A percentile compares a stretch with the other conserved stretches of the same genome.
Conservation (phyloP, 2,888 invertebrate species). For the Oasisia sp. region DNA sequence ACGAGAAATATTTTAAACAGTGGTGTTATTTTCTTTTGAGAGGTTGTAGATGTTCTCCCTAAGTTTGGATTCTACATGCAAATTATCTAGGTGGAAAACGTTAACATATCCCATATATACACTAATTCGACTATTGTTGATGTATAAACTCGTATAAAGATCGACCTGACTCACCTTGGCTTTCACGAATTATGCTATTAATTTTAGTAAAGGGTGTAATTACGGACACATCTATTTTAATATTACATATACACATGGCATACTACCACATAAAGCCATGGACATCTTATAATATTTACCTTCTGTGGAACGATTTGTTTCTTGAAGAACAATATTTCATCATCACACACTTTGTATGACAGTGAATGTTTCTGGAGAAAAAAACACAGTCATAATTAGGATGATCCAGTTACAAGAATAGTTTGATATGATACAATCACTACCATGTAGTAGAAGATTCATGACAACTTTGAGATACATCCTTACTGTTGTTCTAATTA, state of each 20-base stretch:
- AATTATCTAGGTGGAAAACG: too few relatives aligned
- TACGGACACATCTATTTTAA: background rate
- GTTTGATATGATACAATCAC: background rate
- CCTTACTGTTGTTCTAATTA: too few relatives aligned
- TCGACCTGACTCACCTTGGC: too few relatives aligned
- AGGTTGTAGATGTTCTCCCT: too few relatives aligned
- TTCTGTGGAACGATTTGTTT: conserved; percentile 67
- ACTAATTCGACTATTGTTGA: too few relatives aligned
- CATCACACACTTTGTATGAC: conserved; percentile 78
- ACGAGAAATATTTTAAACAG: too few relatives aligned
- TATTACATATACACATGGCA: background rate
- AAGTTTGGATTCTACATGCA: too few relatives aligned
- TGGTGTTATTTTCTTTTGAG: too few relatives aligned
- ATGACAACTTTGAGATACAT: background rate
- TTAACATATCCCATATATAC: too few relatives aligned
- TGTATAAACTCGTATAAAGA: too few relatives aligned
- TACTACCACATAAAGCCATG: background rate
- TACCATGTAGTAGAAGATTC: background rate
- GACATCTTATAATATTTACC: conserved; percentile 49
- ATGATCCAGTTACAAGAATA: background rate
- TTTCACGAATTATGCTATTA: too few relatives aligned
- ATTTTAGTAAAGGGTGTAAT: too few relatives aligned
- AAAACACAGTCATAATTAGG: conserved; percentile 13
- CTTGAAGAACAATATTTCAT: conserved; percentile 89
- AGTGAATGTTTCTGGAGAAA: conserved; percentile 36